These are phyloP conservation scores for Pelvicachromis taeniatus DNA, from an alignment of 2,113 vertebrate species.

Conservation along the genomic window DNA sequence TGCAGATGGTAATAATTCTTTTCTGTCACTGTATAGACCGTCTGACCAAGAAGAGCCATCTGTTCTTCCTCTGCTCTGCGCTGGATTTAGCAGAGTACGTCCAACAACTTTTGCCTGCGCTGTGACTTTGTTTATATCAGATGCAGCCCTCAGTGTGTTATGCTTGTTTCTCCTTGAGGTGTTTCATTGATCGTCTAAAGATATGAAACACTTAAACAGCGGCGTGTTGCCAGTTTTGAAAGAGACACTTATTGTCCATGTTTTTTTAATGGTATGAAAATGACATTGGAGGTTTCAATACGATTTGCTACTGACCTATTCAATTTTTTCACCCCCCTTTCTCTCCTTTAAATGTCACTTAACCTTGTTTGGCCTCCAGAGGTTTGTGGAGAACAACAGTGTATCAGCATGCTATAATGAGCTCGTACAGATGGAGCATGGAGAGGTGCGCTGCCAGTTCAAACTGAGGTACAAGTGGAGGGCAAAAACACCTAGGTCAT, in stretches of 20 bases:
- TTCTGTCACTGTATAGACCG: constrained; percentile 73
- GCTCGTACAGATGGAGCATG: constrained; percentile 88
- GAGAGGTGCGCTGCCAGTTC: constrained; percentile 91
- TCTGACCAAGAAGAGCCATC: constrained; percentile 85
- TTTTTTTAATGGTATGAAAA: not conserved
- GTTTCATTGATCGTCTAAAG: not conserved
- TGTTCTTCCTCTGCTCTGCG: constrained; percentile 86
- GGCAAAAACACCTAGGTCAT: not conserved
- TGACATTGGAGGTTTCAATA: constrained; percentile 1
- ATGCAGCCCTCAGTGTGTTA: not conserved
- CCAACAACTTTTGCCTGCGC: not conserved
- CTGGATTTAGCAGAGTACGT: constrained; percentile 91
- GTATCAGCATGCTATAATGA: constrained; percentile 92
- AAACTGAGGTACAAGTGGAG: constrained; percentile 84
- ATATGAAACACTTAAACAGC: not conserved
- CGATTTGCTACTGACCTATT: constrained; percentile 19
- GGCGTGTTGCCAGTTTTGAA: not conserved
- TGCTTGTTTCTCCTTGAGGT: not conserved
- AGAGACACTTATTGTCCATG: not conserved
- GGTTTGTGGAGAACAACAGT: constrained; percentile 89
- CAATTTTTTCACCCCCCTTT: not conserved
- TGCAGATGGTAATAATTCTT: not conserved
- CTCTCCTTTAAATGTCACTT: constrained; percentile 1
- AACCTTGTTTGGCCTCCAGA: constrained; percentile 72
- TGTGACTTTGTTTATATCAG: not conserved